Base-by-base conservation (phyloP, 2,888 invertebrate species). In the Leucozona laternaria region DNA sequence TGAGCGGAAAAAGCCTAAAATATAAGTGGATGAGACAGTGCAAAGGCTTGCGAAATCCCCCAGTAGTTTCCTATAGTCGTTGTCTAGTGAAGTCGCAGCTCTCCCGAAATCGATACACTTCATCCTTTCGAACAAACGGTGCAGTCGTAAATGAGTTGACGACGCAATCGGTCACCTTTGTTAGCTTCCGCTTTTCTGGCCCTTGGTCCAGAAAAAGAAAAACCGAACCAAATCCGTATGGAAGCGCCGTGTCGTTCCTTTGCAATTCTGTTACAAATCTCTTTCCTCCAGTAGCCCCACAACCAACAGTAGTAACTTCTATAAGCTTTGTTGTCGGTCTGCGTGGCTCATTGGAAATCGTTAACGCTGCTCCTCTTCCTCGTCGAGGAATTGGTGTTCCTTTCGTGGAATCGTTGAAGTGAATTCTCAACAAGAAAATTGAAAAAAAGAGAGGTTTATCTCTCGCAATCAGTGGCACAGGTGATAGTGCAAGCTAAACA, bases 401-500 rank as follows among this genome's bases (percentile, higher is more conserved):
- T 64, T 58, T 28, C 20, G 60, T 13, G 40, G 15, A 58, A 40
- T 64, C 17, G 37, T 53, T 70, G 20, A 50, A 15, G 62, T 48
- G 58, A 22, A 64, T 40, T 40, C 13, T 34, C 11, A 50, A 31
- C 6, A 31, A 31, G 13, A 31, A 43, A 66, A 66, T 7, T 45
- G 4, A 17, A 10, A 73, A 53, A 11, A 28, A 17, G 10, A 62
- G 34, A 43, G 62, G 48, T 45, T 57, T 17, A 7, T 25, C n/a
- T 22, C 11, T 43, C 13, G 13, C n/a, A 28, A 62, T 40, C 13
- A 25, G 62, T 43, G 53, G 8, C 37, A 75, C 13, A 34, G 48
- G 73, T 82, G 76, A 28, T 66, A 79, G 80, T 72, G 76, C 45
- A 70, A 78, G 83, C 68, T 80, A 57, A 80, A 81, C 73, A 81